Conservation (phyloP, 1,140 invertebrate species). For the Drosophila gunungcola region DNA sequence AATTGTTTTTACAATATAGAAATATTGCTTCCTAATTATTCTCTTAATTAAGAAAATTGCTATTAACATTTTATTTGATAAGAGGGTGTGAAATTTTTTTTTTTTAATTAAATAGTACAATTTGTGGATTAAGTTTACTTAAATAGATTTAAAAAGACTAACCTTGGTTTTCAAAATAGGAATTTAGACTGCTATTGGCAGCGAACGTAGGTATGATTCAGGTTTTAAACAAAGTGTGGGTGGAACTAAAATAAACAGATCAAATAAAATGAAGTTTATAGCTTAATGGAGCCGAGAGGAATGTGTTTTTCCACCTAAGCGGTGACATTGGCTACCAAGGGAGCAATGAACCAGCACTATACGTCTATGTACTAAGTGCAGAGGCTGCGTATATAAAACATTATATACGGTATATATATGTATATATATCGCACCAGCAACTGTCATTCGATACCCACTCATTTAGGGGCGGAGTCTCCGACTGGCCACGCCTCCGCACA, state of each 20-base stretch:
- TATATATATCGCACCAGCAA: conserved; percentile 14
- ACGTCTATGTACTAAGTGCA: background rate
- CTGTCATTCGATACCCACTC: conserved; percentile 26
- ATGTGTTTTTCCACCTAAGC: background rate
- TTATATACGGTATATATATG: background rate
- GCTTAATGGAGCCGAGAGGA: background rate
- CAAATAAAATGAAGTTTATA: background rate
- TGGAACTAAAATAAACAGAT: background rate
- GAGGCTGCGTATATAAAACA: conserved; percentile 7
- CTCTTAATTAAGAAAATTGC: too few relatives aligned
- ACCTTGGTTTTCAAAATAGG: too few relatives aligned
- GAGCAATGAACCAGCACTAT: conserved; percentile 18
- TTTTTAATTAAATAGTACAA: too few relatives aligned
- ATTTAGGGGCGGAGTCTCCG: conserved; percentile 48
- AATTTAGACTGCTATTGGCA: background rate
- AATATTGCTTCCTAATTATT: too few relatives aligned
- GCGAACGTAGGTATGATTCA: background rate
- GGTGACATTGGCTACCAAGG: background rate
- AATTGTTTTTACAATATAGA: too few relatives aligned
- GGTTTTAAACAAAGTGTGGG: background rate
- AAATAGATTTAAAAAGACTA: too few relatives aligned
- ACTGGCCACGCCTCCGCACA: conserved; percentile 58
- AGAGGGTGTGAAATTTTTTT: too few relatives aligned
- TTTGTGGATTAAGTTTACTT: too few relatives aligned
- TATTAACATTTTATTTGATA: too few relatives aligned